A percentile compares a stretch with the other conserved stretches of the same genome.
Evolutionary conservation across 2,113 vertebrate genomes (phyloP).

Genomic region (Chionodraco myersi): DNA sequence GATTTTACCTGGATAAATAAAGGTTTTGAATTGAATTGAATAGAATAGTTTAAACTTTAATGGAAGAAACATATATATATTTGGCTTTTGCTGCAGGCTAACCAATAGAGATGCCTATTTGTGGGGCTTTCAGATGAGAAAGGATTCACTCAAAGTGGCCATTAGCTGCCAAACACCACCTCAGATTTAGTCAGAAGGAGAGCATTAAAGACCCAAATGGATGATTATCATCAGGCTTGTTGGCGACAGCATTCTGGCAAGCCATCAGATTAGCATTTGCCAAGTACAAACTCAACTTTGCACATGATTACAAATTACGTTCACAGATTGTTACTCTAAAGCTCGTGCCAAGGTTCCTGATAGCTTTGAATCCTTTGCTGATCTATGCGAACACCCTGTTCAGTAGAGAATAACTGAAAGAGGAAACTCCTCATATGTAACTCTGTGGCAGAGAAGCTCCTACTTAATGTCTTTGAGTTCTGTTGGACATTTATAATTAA

Average conservation of each 20-base stretch:
- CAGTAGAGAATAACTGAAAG: neutral
- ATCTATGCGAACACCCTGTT: neutral
- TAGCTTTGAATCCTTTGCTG: neutral
- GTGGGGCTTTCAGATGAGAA: neutral
- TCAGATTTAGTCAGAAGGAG: neutral
- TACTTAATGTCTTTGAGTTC: too few species aligned
- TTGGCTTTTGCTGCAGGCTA: neutral
- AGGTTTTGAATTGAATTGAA: too few species aligned
- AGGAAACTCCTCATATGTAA: neutral
- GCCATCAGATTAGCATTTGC: neutral
- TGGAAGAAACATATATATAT: too few species aligned
- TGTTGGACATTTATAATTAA: too few species aligned
- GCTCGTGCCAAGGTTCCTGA: slow-evolving; percentile 11
- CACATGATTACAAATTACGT: slow-evolving; percentile 21
- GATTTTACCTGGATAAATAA: too few species aligned
- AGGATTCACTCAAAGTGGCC: neutral
- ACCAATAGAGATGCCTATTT: neutral
- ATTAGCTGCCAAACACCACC: neutral
- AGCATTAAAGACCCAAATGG: neutral
- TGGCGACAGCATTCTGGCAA: neutral
- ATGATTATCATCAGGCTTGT: neutral
- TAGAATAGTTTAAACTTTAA: neutral
- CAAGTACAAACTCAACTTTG: slow-evolving; percentile 40
- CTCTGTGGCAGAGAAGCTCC: too few species aligned
- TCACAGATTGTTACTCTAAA: slow-evolving; percentile 24